phyloP scores from a whole-genome alignment of 1,140 invertebrate species.

The Babylonia areolata region DNA sequence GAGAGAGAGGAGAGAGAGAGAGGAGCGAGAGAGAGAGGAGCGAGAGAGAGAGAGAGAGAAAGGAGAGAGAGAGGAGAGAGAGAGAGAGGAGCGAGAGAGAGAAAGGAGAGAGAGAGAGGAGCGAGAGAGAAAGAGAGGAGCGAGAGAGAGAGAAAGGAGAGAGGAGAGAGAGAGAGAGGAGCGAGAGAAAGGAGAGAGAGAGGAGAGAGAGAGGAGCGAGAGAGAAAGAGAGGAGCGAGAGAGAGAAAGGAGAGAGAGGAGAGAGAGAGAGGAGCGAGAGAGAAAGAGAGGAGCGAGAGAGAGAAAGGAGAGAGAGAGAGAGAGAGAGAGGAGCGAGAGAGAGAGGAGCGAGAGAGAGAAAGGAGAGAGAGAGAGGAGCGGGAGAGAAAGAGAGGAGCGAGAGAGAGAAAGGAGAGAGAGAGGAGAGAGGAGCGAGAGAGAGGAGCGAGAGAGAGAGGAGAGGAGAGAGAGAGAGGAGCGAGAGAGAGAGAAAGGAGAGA shows the following conservation, averaged over 20 bases:
- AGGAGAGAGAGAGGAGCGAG: background rate
- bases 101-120: no score
- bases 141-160: conserved; percentile 23
- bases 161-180: conserved; percentile 27
- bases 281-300: conserved; percentile 19
- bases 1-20: conserved; percentile 30
- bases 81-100: no score
- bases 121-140: conserved; percentile 33
- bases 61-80: background rate
- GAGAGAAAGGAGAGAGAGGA: no score
- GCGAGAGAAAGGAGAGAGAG: background rate
- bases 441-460: no score
- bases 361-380: background rate
- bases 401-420: no score
- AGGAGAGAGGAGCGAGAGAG: no score
- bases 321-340: background rate
- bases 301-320: conserved; percentile 20
- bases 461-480: background rate
- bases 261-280: conserved; percentile 30
- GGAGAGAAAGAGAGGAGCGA: no score
- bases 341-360: background rate
- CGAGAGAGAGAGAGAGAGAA: background rate
- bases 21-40: no score
- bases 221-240: background rate
- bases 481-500: background rate